These are phyloP conservation scores for Chaunax sp. DNA, from an alignment of 2,797 vertebrate genomes.

Conservation along the genomic window DNA sequence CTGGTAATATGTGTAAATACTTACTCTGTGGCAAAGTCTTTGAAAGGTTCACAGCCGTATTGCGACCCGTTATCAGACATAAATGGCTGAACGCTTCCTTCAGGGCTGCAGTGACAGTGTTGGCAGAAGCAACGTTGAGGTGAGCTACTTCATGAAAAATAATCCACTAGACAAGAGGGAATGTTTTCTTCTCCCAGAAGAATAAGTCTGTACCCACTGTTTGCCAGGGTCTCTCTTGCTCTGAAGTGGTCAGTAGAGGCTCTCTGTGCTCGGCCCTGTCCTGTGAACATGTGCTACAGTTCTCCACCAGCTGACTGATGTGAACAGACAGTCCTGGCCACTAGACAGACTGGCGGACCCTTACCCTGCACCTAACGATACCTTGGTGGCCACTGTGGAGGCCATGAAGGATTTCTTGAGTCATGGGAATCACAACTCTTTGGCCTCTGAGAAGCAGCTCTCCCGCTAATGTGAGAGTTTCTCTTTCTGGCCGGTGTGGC, in stretches of 20 bases:
- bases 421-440: neutral
- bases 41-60: neutral
- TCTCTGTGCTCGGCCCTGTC: constrained; percentile 1
- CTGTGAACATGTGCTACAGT: neutral
- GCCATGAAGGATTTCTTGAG: neutral
- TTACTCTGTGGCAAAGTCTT: neutral
- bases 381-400: neutral
- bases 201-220: neutral
- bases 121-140: neutral
- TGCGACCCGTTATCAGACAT: neutral
- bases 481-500: neutral
- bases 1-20: neutral
- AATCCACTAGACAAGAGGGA: neutral
- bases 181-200: neutral
- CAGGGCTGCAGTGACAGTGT: neutral
- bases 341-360: neutral
- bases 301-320: neutral
- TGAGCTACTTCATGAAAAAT: neutral
- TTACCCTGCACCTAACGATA: neutral
- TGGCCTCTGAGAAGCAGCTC: neutral
- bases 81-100: neutral
- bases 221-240: neutral
- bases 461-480: neutral
- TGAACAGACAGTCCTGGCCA: neutral
- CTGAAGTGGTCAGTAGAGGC: neutral